Base-by-base conservation (phyloP, 2,797 vertebrate species). In the Pachyuromys duprasi region DNA sequence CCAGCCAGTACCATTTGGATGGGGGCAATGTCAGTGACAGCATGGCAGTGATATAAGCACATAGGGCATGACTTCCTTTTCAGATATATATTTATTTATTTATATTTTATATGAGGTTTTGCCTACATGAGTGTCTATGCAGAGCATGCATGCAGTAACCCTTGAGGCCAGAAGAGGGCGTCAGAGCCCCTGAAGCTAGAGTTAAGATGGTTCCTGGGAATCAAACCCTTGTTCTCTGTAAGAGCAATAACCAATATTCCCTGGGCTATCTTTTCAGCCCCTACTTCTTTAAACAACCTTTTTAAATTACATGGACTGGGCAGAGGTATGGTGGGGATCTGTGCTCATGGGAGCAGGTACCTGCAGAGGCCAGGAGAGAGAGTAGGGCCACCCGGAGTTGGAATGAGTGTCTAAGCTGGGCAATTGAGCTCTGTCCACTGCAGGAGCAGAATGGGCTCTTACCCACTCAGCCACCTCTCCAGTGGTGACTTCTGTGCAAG, bases 1-100 rank as follows among this genome's bases (percentile, higher is more conserved):
- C 33, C n/a, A 6, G 17, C 11, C 1, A 3, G 26, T 72, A 17
- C 60, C 39, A 65, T 20, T 12, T 24, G 24, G 31, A 26, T 42
- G 4, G 39, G 62, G 28, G 9, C 7, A 28, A 39, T 24, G 36
- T 20, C 67, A 39, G 67, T n/a, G n/a, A 8, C 18, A 8, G 0
- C 20, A n/a, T 36, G 24, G 0, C 6, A 5, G 86, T 22, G 2
- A 8, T 22, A 17, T 11, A 17, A 57, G 24, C 24, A 31, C 20
- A 12, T 1, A 39, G 60, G 2, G 0, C 14, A 8, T 36, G 33
- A 63, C 26, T 62, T 0, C 6, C 65, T 86, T 63, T 31, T 20
- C 12, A 83, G 14, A 78, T 22, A 9, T 45, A 20, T 45, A 65
- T 65, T 65, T 83, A 62, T 12, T 65, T 63, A 67, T 84, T 67